Conservation (phyloP, 2,113 vertebrate genomes). For the Puffinus mauretanicus region DNA sequence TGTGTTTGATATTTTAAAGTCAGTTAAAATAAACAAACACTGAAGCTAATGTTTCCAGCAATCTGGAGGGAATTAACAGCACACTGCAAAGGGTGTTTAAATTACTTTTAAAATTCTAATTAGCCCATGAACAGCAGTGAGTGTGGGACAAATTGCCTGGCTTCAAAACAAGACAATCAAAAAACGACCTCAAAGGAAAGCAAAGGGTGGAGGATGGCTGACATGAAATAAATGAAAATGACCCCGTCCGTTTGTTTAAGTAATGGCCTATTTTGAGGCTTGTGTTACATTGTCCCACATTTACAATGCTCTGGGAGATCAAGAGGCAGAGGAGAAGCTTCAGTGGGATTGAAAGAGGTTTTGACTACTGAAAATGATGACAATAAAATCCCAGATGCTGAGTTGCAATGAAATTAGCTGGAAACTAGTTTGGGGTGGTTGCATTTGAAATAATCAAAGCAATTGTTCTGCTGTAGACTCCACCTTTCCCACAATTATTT, state of each 20-base stretch:
- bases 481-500: not conserved
- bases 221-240: slow-evolving; percentile 38
- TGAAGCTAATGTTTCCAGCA: slow-evolving; percentile 30
- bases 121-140: not conserved
- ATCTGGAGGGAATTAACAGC: slow-evolving; percentile 51
- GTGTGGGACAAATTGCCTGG: slow-evolving; percentile 6
- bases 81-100: not conserved
- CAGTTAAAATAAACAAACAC: slow-evolving; percentile 44
- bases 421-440: not conserved
- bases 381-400: slow-evolving; percentile 18
- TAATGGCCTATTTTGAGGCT: slow-evolving; percentile 35
- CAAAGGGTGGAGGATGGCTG: slow-evolving; percentile 25
- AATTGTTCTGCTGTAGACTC: not conserved
- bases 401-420: not conserved
- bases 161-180: slow-evolving; percentile 53
- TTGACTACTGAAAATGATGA: not conserved
- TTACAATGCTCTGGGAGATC: slow-evolving; percentile 18
- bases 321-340: slow-evolving; percentile 10
- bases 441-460: not conserved
- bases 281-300: not conserved
- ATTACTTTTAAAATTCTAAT: slow-evolving; percentile 39
- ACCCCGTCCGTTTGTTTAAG: slow-evolving; percentile 45
- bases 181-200: slow-evolving; percentile 34
- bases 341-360: not conserved
- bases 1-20: slow-evolving; percentile 32